Conservation (phyloP, 2,113 vertebrate genomes). For the Ceratotherium simum region DNA sequence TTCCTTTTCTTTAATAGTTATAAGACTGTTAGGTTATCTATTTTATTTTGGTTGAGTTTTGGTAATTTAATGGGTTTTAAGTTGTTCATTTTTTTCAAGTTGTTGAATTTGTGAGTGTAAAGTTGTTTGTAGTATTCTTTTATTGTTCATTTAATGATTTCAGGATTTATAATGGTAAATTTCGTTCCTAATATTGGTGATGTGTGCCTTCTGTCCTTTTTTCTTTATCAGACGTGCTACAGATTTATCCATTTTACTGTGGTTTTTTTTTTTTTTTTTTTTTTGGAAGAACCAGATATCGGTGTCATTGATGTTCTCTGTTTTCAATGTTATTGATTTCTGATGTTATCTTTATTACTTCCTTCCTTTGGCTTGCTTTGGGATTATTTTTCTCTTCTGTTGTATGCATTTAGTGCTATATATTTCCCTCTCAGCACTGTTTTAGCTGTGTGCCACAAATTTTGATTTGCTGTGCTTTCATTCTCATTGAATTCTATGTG, state of each 20-base stretch:
- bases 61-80: background rate
- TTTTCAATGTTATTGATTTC: background rate
- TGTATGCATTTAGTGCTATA: background rate
- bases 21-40: background rate
- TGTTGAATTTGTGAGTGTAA: background rate
- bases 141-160: background rate
- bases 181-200: background rate
- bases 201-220: background rate
- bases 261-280: background rate
- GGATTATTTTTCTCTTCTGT: background rate
- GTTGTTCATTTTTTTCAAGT: background rate
- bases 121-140: background rate
- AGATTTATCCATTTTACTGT: background rate
- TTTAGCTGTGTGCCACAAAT: background rate
- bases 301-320: background rate
- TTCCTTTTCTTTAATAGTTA: background rate
- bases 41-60: background rate
- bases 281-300: background rate
- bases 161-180: background rate
- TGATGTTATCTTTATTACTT: background rate
- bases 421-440: background rate
- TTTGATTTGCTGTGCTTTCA: background rate
- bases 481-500: background rate
- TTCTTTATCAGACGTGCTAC: background rate
- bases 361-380: background rate